Conservation (phyloP, 2,113 vertebrate genomes). For the Lasiurus borealis region DNA sequence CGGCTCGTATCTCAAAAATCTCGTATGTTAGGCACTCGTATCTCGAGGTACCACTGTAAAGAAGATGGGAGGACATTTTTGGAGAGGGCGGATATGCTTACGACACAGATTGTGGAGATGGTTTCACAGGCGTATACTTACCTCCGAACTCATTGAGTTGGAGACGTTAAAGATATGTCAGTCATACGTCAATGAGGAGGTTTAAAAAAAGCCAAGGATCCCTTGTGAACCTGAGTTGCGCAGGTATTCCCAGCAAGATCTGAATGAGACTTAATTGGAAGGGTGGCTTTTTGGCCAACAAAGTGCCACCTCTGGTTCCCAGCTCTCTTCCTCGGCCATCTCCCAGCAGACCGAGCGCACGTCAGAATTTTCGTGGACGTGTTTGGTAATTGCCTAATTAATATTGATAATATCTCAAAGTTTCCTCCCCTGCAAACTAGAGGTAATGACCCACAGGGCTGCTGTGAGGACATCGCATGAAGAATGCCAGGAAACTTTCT, state of each 20-base stretch:
- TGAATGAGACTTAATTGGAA: background rate
- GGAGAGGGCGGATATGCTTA: background rate
- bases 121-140: background rate
- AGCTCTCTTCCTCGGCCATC: background rate
- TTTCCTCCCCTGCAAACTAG: conserved; percentile 64
- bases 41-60: too few relatives aligned
- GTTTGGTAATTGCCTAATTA: conserved; percentile 70
- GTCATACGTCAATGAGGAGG: background rate
- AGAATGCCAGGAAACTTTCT: background rate
- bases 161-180: too few relatives aligned
- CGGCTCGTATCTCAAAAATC: too few relatives aligned
- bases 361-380: background rate
- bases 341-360: conserved; percentile 53
- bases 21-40: too few relatives aligned
- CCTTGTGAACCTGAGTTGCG: background rate
- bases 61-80: background rate
- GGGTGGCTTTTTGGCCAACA: background rate
- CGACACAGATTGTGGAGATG: background rate
- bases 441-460: conserved; percentile 43
- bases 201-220: background rate
- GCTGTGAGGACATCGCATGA: background rate
- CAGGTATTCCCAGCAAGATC: background rate
- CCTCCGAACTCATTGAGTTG: background rate
- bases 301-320: background rate
- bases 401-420: conserved; percentile 64